These are phyloP conservation scores for Eumeta japonica DNA, from an alignment of 1,140 invertebrate genomes.

Conservation along the genomic window DNA sequence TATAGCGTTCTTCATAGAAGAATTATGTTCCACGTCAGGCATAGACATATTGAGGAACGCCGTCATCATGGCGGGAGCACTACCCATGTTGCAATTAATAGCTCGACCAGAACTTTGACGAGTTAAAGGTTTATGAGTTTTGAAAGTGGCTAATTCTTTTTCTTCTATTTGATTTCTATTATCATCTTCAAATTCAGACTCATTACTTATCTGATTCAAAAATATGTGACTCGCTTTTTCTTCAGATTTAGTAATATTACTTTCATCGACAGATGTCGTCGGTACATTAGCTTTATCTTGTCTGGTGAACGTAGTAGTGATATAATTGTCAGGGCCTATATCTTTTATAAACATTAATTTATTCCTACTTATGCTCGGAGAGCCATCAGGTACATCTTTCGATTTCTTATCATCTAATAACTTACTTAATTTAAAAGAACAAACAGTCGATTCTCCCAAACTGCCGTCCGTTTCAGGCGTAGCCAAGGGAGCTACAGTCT, in stretches of 20 bases:
- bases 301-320: slow-evolving; percentile 62
- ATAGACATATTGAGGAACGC: slow-evolving; percentile 53
- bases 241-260: slow-evolving; percentile 44
- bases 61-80: slow-evolving; percentile 56
- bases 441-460: slow-evolving; percentile 55
- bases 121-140: slow-evolving; percentile 61
- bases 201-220: slow-evolving; percentile 50
- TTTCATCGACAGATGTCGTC: slow-evolving; percentile 21
- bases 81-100: slow-evolving; percentile 25
- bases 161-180: slow-evolving; percentile 55
- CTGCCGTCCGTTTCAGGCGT: slow-evolving; percentile 63
- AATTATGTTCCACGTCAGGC: slow-evolving; percentile 31
- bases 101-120: slow-evolving; percentile 55
- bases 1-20: slow-evolving; percentile 20
- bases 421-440: slow-evolving; percentile 49
- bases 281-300: slow-evolving; percentile 40
- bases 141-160: slow-evolving; percentile 53
- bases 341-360: slow-evolving; percentile 61
- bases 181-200: slow-evolving; percentile 54
- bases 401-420: slow-evolving; percentile 44
- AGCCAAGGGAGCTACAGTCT: slow-evolving; percentile 57
- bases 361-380: slow-evolving; percentile 55
- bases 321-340: slow-evolving; percentile 68
- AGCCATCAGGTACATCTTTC: slow-evolving; percentile 44
- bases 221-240: slow-evolving; percentile 51